phyloP scores from a whole-genome alignment of 2,888 invertebrate genomes.

The Nowickia ferox region DNA sequence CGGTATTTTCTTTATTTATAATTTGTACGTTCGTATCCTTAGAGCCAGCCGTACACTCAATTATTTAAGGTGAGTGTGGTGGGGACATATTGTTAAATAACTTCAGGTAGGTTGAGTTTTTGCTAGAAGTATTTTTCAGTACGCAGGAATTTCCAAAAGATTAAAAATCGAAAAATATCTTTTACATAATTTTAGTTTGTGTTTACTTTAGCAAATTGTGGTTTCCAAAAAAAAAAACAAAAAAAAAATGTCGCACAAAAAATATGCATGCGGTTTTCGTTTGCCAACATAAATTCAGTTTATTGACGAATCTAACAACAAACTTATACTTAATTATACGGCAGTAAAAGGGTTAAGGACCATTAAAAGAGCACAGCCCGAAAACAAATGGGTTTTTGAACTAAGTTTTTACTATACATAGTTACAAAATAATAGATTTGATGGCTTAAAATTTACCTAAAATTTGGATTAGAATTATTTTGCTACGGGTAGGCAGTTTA shows the following conservation, averaged over 20 bases:
- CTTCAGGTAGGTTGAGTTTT: slow-evolving; percentile 44
- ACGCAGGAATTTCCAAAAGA: slow-evolving; percentile 33
- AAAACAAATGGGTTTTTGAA: too few relatives aligned
- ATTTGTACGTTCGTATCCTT: slow-evolving; percentile 9
- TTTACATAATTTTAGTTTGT: not conserved
- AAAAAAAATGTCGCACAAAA: slow-evolving; percentile 24
- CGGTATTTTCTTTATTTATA: slow-evolving; percentile 20
- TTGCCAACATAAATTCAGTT: slow-evolving; percentile 26
- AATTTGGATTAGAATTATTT: too few relatives aligned
- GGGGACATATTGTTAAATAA: slow-evolving; percentile 45
- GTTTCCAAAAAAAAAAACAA: slow-evolving; percentile 23
- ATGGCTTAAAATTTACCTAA: not conserved
- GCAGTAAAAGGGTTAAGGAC: slow-evolving; percentile 31
- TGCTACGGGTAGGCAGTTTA: too few relatives aligned
- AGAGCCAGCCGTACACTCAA: not conserved
- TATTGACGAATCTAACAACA: slow-evolving; percentile 37
- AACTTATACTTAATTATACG: slow-evolving; percentile 33
- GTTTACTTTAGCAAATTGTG: slow-evolving; percentile 33
- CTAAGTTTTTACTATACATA: too few relatives aligned
- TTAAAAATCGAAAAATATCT: slow-evolving; percentile 35
- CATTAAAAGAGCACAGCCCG: slow-evolving; percentile 4
- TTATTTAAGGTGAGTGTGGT: not conserved
- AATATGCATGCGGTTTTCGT: slow-evolving; percentile 24
- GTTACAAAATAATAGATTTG: not conserved
- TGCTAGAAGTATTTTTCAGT: not conserved